phyloP scores from a whole-genome alignment of 2,113 vertebrate genomes.

The Atlantisia rogersi region DNA sequence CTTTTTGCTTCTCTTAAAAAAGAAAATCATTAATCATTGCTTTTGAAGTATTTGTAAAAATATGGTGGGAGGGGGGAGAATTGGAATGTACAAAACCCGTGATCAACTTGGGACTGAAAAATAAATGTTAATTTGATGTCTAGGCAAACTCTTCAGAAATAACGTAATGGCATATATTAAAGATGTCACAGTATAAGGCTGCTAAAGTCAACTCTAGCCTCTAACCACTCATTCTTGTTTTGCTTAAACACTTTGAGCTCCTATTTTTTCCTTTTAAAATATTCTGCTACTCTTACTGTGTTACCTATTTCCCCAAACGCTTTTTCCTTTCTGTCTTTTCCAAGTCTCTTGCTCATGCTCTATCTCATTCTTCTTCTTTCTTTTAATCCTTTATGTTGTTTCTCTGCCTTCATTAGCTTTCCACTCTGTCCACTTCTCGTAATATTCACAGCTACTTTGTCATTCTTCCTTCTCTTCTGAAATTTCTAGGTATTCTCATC shows the following conservation, averaged over 20 bases:
- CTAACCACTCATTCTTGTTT: not conserved
- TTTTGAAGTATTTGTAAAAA: not conserved
- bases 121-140: not conserved
- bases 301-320: not conserved
- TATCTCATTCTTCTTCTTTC: not conserved
- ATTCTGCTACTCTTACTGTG: not conserved
- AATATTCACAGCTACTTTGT: not conserved
- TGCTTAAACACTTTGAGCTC: not conserved
- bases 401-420: not conserved
- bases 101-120: not conserved
- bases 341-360: not conserved
- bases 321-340: not conserved
- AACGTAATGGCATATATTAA: not conserved
- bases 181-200: not conserved
- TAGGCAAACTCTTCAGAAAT: not conserved
- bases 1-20: not conserved
- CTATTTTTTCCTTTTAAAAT: not conserved
- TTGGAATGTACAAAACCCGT: not conserved
- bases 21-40: not conserved
- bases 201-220: not conserved
- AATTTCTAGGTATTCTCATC: not conserved
- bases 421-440: not conserved
- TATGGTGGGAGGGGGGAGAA: rapidly evolving
- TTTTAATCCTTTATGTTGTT: not conserved
- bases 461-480: not conserved